phyloP scores from a whole-genome alignment of 2,888 invertebrate genomes.

The Amorpha juglandis region DNA sequence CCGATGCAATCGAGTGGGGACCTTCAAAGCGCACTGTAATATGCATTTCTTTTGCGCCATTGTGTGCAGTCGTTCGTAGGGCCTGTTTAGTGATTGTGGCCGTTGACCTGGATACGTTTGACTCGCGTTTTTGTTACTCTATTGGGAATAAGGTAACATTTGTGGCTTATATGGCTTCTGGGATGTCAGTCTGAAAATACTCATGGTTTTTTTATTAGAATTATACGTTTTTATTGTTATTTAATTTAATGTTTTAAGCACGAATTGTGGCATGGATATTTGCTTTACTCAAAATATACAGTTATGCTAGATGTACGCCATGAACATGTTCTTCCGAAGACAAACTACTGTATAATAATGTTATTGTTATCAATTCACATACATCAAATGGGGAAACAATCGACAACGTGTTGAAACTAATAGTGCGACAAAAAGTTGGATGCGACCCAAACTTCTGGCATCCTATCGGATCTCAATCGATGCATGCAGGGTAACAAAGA shows the following conservation, averaged over 20 bases:
- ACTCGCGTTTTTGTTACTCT: background rate
- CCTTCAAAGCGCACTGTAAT: conserved; percentile 45
- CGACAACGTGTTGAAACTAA: conserved; percentile 35
- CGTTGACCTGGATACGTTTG: conserved; percentile 1
- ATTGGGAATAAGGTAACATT: background rate
- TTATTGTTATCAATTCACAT: conserved; percentile 5
- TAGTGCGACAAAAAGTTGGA: conserved; percentile 41
- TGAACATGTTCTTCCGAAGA: background rate
- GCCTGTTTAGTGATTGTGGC: conserved; percentile 34
- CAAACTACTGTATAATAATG: conserved; percentile 6
- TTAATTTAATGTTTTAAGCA: background rate
- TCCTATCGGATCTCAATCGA: conserved; percentile 15
- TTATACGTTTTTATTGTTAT: background rate
- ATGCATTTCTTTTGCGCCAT: conserved; percentile 62
- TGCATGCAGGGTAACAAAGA: conserved; percentile 31
- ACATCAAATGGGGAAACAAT: conserved; percentile 16
- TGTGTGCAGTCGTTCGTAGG: conserved; percentile 63
- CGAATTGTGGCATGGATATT: too few species aligned
- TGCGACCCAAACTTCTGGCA: conserved; percentile 31
- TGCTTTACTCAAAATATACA: too few species aligned
- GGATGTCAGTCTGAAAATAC: background rate
- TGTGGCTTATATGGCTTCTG: background rate
- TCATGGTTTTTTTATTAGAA: background rate
- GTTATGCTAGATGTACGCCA: background rate
- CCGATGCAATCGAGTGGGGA: conserved; percentile 47